Percentiles rank a stretch among this genome's conserved stretches.
phyloP scores from a whole-genome alignment of 2,888 invertebrate species.

The Linnaemya tessellans region DNA sequence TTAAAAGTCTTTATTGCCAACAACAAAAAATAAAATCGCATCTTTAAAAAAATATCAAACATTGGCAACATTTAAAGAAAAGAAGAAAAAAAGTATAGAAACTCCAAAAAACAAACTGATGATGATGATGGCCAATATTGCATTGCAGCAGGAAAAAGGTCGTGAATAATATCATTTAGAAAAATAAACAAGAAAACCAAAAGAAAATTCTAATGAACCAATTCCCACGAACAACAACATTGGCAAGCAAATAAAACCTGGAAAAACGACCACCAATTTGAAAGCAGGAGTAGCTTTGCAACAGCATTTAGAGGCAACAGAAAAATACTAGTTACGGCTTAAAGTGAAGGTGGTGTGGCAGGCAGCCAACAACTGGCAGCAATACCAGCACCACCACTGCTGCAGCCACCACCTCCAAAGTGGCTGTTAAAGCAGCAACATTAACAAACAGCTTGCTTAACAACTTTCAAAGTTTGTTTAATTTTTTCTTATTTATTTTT shows the following conservation, averaged over 20 bases:
- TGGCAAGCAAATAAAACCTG: slow-evolving; percentile 45
- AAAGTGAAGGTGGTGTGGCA: slow-evolving; percentile 66
- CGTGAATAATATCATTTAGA: not conserved
- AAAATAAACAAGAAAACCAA: slow-evolving; percentile 28
- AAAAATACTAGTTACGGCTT: slow-evolving; percentile 19
- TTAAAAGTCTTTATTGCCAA: not conserved
- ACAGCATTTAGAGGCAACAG: slow-evolving; percentile 32
- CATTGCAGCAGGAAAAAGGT: slow-evolving; percentile 44
- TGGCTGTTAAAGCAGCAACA: slow-evolving; percentile 34
- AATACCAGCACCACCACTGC: not conserved
- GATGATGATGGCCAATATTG: slow-evolving; percentile 61
- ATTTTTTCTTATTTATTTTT: slow-evolving; percentile 35
- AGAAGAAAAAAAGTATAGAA: not conserved
- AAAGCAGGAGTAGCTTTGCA: slow-evolving; percentile 65
- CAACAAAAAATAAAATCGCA: slow-evolving; percentile 31
- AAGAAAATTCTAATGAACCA: slow-evolving; percentile 82
- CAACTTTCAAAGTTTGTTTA: slow-evolving; percentile 76
- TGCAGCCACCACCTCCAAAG: slow-evolving; percentile 46
- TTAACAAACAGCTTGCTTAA: slow-evolving; percentile 67
- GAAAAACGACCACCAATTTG: slow-evolving; percentile 76
- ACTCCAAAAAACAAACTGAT: not conserved
- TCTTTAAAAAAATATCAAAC: slow-evolving; percentile 51
- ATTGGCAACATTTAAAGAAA: slow-evolving; percentile 55
- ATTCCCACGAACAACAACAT: slow-evolving; percentile 81
- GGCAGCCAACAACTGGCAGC: slow-evolving; percentile 40